Conservation (phyloP, 2,113 vertebrate genomes). For the Caretta caretta region DNA sequence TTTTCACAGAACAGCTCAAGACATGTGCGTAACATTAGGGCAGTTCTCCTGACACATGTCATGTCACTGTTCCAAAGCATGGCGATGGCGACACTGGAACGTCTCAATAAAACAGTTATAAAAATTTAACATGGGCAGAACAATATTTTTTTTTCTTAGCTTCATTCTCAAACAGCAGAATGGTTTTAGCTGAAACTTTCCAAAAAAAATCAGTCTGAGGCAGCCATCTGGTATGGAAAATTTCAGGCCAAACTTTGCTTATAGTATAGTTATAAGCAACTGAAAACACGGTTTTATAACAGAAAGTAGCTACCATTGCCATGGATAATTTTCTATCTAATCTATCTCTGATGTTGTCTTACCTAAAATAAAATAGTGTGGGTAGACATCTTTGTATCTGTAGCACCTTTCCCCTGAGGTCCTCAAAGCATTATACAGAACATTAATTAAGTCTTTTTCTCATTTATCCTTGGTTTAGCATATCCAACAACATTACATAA, state of each 20-base stretch:
- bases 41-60: background rate
- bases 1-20: background rate
- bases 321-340: too few relatives aligned
- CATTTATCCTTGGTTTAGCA: background rate
- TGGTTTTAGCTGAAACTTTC: background rate
- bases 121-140: background rate
- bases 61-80: fast-evolving
- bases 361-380: background rate
- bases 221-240: too few relatives aligned
- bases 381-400: background rate
- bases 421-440: background rate
- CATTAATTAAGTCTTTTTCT: background rate
- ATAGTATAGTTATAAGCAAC: too few relatives aligned
- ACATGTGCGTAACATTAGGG: background rate
- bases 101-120: background rate
- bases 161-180: background rate
- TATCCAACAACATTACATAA: background rate
- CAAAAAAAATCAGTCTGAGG: too few relatives aligned
- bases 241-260: too few relatives aligned
- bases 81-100: background rate
- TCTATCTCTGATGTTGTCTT: too few relatives aligned
- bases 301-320: background rate
- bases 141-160: background rate
- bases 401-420: background rate
- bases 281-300: background rate